These are phyloP conservation scores for Hippocampus kuda DNA, from an alignment of 2,797 vertebrate genomes.

Conservation along the genomic window DNA sequence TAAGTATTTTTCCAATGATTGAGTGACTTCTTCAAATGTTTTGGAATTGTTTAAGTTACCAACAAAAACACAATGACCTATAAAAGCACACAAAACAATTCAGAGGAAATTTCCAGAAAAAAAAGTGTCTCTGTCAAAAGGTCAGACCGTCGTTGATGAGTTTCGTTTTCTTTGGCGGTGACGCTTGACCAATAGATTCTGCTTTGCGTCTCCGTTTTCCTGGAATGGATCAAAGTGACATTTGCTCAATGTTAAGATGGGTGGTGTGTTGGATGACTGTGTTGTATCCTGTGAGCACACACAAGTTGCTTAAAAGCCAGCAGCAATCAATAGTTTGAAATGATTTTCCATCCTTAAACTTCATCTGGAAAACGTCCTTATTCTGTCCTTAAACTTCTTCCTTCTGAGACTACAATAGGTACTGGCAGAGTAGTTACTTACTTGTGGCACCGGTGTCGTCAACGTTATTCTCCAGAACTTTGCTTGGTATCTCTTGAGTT, in stretches of 20 bases:
- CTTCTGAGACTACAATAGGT: too few species aligned
- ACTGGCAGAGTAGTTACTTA: too few species aligned
- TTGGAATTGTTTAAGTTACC: slow-evolving; percentile 76
- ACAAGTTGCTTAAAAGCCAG: too few species aligned
- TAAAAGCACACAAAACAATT: background rate
- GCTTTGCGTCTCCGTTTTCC: slow-evolving; percentile 39
- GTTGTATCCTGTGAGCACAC: too few species aligned
- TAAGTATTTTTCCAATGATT: slow-evolving; percentile 72
- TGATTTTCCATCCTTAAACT: too few species aligned
- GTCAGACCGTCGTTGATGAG: slow-evolving; percentile 41
- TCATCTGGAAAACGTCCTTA: too few species aligned
- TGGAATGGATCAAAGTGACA: slow-evolving; percentile 7
- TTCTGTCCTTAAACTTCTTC: too few species aligned
- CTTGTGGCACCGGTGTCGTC: background rate
- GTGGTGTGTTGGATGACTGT: background rate
- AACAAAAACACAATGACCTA: slow-evolving; percentile 71
- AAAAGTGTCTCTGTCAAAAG: background rate
- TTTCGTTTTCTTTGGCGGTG: slow-evolving; percentile 44
- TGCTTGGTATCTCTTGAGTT: background rate
- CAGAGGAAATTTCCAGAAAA: too few species aligned
- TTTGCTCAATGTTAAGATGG: background rate
- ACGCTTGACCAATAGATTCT: background rate
- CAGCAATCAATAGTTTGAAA: too few species aligned
- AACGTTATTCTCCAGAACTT: background rate
- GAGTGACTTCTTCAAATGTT: slow-evolving; percentile 71